A percentile compares a stretch with the other conserved stretches of the same genome.
Evolutionary conservation across 2,888 invertebrate genomes (phyloP).

Genomic region (Thysanoteuthis rhombus): DNA sequence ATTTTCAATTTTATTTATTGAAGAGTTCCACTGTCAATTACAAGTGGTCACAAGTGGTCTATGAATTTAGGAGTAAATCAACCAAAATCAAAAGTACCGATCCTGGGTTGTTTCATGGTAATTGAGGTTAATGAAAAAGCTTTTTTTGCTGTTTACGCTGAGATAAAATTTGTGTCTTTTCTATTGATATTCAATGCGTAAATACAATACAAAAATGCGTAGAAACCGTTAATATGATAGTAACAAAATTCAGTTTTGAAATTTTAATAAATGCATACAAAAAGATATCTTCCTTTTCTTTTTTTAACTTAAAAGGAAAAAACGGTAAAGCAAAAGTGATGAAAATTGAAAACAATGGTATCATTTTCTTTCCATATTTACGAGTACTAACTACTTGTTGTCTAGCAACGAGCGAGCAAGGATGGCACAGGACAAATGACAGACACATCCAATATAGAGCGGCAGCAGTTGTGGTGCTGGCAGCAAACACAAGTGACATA

Average conservation of each 20-base stretch:
- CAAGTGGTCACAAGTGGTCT: too few species aligned
- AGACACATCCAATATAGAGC: not conserved
- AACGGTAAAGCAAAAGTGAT: not conserved
- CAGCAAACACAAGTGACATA: not conserved
- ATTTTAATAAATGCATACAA: not conserved
- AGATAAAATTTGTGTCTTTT: not conserved
- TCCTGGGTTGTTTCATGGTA: not conserved
- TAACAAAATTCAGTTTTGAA: not conserved
- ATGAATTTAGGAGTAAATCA: too few species aligned
- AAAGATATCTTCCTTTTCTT: not conserved
- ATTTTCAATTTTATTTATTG: too few species aligned
- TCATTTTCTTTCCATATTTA: not conserved
- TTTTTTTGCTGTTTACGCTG: not conserved
- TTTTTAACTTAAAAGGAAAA: not conserved
- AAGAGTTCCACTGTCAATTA: too few species aligned
- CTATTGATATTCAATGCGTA: not conserved
- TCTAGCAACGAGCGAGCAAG: not conserved
- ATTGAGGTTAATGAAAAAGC: not conserved
- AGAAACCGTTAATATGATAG: too few species aligned
- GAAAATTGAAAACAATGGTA: not conserved
- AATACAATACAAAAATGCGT: not conserved
- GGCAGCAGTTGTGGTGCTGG: not conserved
- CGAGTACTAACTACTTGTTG: slow-evolving; percentile 12
- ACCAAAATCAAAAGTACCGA: too few species aligned
- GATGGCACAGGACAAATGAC: not conserved